phyloP scores from a whole-genome alignment of 1,140 invertebrate species.

The Trachymyrmex septentrionalis region DNA sequence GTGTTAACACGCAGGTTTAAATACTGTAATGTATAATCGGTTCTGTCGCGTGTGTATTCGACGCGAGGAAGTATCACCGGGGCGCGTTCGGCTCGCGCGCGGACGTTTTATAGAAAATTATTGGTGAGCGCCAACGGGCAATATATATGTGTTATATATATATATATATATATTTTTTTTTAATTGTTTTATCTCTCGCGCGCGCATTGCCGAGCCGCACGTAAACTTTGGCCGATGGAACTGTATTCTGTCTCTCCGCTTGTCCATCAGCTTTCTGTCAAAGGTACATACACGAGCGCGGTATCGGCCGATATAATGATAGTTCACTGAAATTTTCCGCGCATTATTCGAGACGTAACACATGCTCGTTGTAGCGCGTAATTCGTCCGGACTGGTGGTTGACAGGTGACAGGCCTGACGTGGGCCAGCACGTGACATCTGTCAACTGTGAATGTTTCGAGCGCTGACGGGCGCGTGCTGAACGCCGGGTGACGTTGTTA shows the following conservation, averaged over 20 bases:
- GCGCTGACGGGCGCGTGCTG: constrained; percentile 75
- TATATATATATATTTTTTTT: constrained; percentile 29
- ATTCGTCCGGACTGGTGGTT: constrained; percentile 81
- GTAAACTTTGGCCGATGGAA: constrained; percentile 46
- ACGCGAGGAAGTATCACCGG: constrained; percentile 51
- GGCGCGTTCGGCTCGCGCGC: constrained; percentile 28
- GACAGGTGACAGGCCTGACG: constrained; percentile 83
- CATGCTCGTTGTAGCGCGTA: constrained; percentile 78
- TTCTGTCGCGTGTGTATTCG: constrained; percentile 43
- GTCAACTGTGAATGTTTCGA: constrained; percentile 84
- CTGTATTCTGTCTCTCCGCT: constrained; percentile 64
- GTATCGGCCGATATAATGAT: constrained; percentile 75
- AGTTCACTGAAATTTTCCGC: constrained; percentile 77
- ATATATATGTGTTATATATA: constrained; percentile 57
- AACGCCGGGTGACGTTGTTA: constrained; percentile 74
- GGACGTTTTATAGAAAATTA: constrained; percentile 61
- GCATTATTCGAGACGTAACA: constrained; percentile 79
- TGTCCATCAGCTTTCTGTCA: constrained; percentile 76
- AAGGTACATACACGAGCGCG: constrained; percentile 58
- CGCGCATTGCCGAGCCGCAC: constrained; percentile 18
- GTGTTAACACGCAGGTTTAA: constrained; percentile 53
- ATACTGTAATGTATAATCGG: constrained; percentile 55
- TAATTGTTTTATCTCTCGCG: constrained; percentile 60
- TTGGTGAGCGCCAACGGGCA: constrained; percentile 56
- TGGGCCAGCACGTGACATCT: constrained; percentile 81